Base-by-base conservation (phyloP, 2,797 vertebrate genomes). In the Eremophila alpestris region DNA sequence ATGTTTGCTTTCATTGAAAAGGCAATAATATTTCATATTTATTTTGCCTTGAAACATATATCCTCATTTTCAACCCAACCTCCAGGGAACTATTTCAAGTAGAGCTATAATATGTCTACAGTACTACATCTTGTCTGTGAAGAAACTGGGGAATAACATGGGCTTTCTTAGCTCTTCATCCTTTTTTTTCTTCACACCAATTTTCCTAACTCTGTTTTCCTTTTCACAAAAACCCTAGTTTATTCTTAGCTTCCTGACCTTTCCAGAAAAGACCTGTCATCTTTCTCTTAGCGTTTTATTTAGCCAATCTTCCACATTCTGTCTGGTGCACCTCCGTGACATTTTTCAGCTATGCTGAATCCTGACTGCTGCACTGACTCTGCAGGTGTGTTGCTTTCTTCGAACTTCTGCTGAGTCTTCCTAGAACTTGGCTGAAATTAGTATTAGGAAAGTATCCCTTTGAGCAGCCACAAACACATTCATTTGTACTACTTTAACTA, bases 181-280 rank as follows among this genome's bases (percentile, higher is more conserved):
- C 56, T 38, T 38, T 85, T 56, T 87, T 49, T 60, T 83, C 45
- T 87, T 93, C 82, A 85, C 76, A 95, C 29, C 58, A 92, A 54
- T 96, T 96, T 93, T 87, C 55, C 76, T 74, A 77, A 49, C n/a
- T 69, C 70, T 67, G 49, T 92, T 93, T 89, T 85, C 43, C n/a
- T 85, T 60, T 64, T 63, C 54, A 52, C 45, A 83, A 91, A 83
- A 83, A 2, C 6, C 17, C 9, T 70, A n/a, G 38, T 54, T 94
- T 96, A 94, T 93, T 94, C 60, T 96, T 95, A 93, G 64, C 64
- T 89, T 89, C 73, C 30, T 93, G 89, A 85, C 93, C 92, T 96
- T 95, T 96, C 94, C 56, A 68, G 58, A 74, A 89, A 64, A 77
- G 77, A 90, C 36, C 51, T 67, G 71, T 80, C 64, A 85, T 87